A percentile compares a stretch with the other conserved stretches of the same genome.
Conservation (phyloP, 2,113 vertebrate species). For the Onychostoma macrolepis region DNA sequence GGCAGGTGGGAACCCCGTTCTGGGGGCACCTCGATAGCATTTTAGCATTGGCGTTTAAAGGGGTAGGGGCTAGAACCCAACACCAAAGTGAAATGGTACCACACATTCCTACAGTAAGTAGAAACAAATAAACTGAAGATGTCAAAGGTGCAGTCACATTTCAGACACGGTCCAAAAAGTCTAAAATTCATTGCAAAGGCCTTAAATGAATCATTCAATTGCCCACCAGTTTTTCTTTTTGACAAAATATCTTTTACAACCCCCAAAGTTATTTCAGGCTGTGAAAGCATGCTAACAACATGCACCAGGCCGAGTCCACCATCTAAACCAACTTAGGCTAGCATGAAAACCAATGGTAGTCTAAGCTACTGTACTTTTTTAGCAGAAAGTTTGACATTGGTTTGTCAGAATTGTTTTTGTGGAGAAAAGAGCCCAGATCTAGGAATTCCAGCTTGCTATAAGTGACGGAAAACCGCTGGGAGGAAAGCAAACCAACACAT, state of each 20-base stretch:
- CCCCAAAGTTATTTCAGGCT: background rate
- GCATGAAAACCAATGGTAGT: background rate
- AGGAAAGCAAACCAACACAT: background rate
- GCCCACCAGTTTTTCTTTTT: background rate
- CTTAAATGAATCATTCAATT: background rate
- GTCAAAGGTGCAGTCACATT: background rate
- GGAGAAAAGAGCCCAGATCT: background rate
- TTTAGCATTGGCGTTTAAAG: too few relatives aligned
- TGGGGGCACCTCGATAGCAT: too few relatives aligned
- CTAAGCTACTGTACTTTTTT: background rate
- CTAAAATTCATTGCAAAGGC: background rate
- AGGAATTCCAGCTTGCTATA: background rate
- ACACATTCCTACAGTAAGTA: background rate
- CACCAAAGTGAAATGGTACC: background rate
- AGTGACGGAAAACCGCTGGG: background rate
- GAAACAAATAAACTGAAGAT: background rate
- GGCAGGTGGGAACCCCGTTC: too few relatives aligned
- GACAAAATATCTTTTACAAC: background rate
- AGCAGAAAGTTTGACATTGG: background rate
- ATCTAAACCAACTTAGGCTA: background rate
- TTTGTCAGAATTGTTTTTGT: background rate
- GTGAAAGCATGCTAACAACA: background rate
- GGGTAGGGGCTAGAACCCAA: too few relatives aligned
- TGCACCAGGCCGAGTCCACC: background rate
- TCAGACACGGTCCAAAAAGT: background rate